Evolutionary conservation across 1,140 invertebrate species (phyloP).

Genomic region (Anastrepha ludens): DNA sequence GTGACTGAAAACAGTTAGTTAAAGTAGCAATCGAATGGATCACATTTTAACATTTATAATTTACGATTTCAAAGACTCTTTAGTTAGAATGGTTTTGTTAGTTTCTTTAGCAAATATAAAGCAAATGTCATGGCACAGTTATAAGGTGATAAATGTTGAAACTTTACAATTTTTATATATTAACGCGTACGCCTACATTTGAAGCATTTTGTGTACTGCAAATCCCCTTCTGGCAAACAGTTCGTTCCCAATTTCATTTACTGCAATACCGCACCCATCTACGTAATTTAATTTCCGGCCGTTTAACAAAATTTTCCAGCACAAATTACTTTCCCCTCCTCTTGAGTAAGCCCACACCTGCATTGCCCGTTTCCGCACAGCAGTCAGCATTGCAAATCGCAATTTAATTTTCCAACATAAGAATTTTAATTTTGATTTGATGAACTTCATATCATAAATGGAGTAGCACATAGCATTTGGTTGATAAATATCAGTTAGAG

Average conservation of each 20-base stretch:
- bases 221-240: background rate
- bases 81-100: background rate
- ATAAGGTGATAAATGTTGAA: too few species aligned
- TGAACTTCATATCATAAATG: constrained; percentile 19
- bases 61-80: background rate
- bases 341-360: background rate
- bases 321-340: constrained; percentile 20
- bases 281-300: constrained; percentile 51
- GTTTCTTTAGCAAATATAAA: background rate
- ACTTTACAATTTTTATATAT: too few species aligned
- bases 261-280: constrained; percentile 42
- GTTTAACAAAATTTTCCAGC: constrained; percentile 20
- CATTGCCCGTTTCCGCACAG: background rate
- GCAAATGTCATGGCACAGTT: too few species aligned
- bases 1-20: background rate
- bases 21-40: background rate
- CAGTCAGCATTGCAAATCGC: constrained; percentile 36
- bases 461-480: constrained; percentile 2
- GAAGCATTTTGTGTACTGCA: background rate
- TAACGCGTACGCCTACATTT: too few species aligned
- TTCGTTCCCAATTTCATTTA: constrained; percentile 46
- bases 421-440: constrained; percentile 46
- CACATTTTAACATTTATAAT: background rate
- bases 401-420: constrained; percentile 38
- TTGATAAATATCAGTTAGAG: constrained; percentile 2